Percentiles rank a stretch among this genome's conserved stretches.
These are phyloP conservation scores for Urechis unicinctus DNA, from an alignment of 2,888 invertebrate genomes.

Conservation along the genomic window DNA sequence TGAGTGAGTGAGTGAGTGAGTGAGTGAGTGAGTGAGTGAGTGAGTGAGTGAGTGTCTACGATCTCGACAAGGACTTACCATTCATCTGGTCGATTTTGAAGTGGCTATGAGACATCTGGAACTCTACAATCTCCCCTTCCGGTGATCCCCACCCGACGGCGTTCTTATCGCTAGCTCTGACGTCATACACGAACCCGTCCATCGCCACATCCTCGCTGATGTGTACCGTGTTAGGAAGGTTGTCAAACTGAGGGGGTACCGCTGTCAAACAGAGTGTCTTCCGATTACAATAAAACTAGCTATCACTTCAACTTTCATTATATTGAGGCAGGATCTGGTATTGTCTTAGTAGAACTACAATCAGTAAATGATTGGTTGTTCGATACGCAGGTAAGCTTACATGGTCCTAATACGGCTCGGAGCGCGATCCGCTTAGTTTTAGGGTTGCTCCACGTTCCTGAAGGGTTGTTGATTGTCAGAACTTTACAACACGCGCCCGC, in stretches of 20 bases:
- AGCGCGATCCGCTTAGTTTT: background rate
- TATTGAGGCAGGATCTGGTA: too few relatives aligned
- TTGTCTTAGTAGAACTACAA: too few relatives aligned
- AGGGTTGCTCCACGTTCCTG: background rate
- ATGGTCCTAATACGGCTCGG: background rate
- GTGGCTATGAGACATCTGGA: background rate
- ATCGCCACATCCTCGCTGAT: background rate
- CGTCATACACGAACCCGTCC: background rate
- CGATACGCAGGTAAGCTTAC: background rate
- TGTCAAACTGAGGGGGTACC: background rate
- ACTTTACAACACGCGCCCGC: too few relatives aligned
- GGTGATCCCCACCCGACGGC: background rate
- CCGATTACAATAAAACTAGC: too few relatives aligned
- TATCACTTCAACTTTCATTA: too few relatives aligned
- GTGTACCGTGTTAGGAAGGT: background rate
- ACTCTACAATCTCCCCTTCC: background rate
- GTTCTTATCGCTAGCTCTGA: background rate
- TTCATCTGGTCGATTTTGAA: background rate
- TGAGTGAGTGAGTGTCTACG: background rate
- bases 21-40: too few relatives aligned
- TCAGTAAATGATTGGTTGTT: background rate
- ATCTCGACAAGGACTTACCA: too few relatives aligned
- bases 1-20: too few relatives aligned
- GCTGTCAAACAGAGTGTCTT: background rate
- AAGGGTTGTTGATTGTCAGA: background rate